A percentile compares a stretch with the other conserved stretches of the same genome.
These are phyloP conservation scores for Catharus minimus DNA, from an alignment of 2,113 vertebrate species.

Conservation along the genomic window DNA sequence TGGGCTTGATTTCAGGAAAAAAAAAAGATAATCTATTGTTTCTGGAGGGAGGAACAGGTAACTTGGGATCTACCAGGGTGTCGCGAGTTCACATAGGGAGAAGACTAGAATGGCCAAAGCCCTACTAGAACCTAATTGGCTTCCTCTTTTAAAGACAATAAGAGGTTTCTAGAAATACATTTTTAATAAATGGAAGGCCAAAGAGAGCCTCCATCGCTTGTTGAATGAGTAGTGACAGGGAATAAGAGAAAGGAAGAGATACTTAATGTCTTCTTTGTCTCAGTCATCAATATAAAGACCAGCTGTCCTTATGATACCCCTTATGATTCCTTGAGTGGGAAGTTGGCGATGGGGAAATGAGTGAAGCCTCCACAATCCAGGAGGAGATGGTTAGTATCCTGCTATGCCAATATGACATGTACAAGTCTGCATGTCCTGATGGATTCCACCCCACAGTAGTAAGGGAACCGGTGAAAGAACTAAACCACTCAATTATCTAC, in stretches of 20 bases:
- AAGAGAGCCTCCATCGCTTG: not conserved
- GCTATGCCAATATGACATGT: not conserved
- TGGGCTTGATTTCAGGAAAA: not conserved
- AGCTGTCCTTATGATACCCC: not conserved
- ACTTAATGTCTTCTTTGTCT: not conserved
- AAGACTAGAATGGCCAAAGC: not conserved
- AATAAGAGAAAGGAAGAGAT: not conserved
- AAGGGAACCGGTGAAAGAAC: not conserved
- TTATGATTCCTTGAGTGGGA: too few relatives aligned
- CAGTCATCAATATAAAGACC: not conserved
- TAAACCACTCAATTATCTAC: not conserved
- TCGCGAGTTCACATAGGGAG: fast-evolving
- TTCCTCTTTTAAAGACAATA: not conserved
- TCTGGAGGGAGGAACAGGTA: not conserved
- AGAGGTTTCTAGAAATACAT: not conserved
- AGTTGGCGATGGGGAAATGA: not conserved
- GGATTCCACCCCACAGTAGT: not conserved
- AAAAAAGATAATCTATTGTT: not conserved
- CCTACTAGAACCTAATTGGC: not conserved
- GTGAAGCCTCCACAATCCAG: not conserved
- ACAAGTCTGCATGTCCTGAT: not conserved
- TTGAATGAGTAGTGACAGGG: not conserved
- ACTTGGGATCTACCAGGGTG: not conserved
- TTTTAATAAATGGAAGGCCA: not conserved
- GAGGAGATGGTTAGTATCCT: not conserved